Evolutionary conservation across 2,113 vertebrate species (phyloP).

Genomic region (Microcebus ravelobensis): DNA sequence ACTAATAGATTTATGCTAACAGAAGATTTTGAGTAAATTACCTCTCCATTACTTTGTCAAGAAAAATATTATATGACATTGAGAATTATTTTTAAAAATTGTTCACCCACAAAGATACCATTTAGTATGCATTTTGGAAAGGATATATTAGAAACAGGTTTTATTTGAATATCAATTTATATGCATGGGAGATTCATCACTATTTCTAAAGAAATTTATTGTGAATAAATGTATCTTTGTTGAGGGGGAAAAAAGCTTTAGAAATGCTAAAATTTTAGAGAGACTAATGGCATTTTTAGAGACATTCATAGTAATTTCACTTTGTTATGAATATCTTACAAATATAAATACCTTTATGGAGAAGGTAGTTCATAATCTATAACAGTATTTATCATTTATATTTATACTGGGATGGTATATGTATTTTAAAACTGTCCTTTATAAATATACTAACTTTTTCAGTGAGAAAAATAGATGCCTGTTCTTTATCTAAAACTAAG

Average conservation of each 20-base stretch:
- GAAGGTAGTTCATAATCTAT: background rate
- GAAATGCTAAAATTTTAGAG: background rate
- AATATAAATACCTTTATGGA: slow-evolving; percentile 40
- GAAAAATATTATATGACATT: background rate
- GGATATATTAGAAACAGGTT: background rate
- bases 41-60: slow-evolving; percentile 2
- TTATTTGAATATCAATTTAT: slow-evolving; percentile 19
- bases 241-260: background rate
- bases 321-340: background rate
- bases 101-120: rapidly evolving
- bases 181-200: background rate
- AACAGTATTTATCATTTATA: background rate
- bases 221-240: background rate
- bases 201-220: slow-evolving; percentile 43
- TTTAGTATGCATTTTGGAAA: background rate
- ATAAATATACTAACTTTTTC: slow-evolving; percentile 8
- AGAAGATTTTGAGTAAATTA: slow-evolving; percentile 33
- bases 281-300: background rate
- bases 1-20: slow-evolving; percentile 2
- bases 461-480: background rate
- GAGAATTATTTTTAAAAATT: slow-evolving; percentile 4
- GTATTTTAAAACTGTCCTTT: slow-evolving; percentile 23
- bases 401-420: background rate
- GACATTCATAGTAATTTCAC: background rate
- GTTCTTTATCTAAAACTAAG: background rate